These are phyloP conservation scores for Tadarida brasiliensis DNA, from an alignment of 2,797 vertebrate genomes.

Conservation along the genomic window DNA sequence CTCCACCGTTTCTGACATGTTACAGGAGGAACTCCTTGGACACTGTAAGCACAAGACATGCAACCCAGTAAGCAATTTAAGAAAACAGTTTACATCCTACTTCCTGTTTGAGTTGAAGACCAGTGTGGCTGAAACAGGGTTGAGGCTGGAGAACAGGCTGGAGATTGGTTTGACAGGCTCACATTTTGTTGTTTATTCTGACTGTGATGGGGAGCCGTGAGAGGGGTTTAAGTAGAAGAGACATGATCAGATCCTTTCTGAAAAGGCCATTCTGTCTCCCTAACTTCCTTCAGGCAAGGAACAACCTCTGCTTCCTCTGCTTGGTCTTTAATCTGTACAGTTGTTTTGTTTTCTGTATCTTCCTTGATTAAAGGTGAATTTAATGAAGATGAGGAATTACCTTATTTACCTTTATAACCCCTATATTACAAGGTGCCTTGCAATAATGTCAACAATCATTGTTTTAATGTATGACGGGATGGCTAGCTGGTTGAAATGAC, in stretches of 20 bases:
- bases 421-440: background rate
- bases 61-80: background rate
- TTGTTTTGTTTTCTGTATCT: background rate
- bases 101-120: background rate
- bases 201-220: background rate
- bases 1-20: background rate
- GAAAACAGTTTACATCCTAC: background rate
- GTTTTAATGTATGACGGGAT: background rate
- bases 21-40: background rate
- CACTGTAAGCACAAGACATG: background rate
- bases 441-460: background rate
- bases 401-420: background rate
- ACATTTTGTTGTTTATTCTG: background rate
- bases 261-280: background rate
- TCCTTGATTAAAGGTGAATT: conserved; percentile 46
- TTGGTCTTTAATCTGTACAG: background rate
- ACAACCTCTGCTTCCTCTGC: background rate
- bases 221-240: background rate
- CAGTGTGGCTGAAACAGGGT: background rate
- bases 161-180: background rate
- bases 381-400: background rate
- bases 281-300: background rate
- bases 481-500: background rate
- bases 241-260: background rate
- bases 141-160: background rate